Conservation (phyloP, 1,140 invertebrate genomes). For the Ladona fulva region DNA sequence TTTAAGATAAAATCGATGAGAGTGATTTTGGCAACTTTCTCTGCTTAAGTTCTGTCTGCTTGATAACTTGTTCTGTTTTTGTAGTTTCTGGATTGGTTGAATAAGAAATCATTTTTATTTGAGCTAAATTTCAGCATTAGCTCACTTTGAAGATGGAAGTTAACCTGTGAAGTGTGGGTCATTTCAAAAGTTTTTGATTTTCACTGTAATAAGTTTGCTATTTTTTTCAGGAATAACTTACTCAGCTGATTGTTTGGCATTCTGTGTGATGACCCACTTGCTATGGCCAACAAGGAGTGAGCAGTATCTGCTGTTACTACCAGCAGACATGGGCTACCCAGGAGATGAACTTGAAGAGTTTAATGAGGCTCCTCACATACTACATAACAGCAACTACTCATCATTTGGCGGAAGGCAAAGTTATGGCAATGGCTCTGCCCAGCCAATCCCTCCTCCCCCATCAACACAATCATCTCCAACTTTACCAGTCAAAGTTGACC, state of each 20-base stretch:
- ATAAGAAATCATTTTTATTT: no score
- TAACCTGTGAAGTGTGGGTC: no score
- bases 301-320: slow-evolving; percentile 75
- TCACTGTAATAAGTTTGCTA: neutral
- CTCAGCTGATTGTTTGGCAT: slow-evolving; percentile 87
- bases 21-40: no score
- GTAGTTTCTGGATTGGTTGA: no score
- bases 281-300: slow-evolving; percentile 86
- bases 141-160: no score
- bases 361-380: slow-evolving; percentile 73
- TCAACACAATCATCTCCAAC: neutral
- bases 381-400: neutral
- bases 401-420: neutral
- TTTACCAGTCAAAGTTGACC: neutral
- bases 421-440: neutral
- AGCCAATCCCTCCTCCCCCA: neutral
- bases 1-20: no score
- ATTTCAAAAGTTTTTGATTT: no score
- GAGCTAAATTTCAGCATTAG: no score
- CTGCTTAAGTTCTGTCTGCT: no score
- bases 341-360: slow-evolving; percentile 82
- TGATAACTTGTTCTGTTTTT: no score
- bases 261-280: slow-evolving; percentile 86
- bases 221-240: slow-evolving; percentile 72
- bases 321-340: slow-evolving; percentile 60